These are phyloP conservation scores for Mythimna pallens DNA, from an alignment of 2,888 invertebrate species.

Conservation along the genomic window DNA sequence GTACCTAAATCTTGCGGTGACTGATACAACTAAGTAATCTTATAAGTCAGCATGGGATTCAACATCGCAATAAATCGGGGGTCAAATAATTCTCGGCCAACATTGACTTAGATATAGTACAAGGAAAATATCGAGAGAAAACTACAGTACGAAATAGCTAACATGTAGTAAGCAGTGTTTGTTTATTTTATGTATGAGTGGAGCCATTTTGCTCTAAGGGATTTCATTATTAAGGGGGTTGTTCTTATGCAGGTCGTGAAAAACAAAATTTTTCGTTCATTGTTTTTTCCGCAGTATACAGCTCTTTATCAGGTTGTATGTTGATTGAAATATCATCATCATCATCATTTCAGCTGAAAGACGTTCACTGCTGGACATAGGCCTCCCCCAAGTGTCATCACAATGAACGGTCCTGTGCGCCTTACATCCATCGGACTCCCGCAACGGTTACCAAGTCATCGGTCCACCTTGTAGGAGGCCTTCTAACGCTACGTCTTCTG, in stretches of 20 bases:
- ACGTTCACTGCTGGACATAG: too few relatives aligned
- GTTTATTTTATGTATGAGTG: slow-evolving; percentile 7
- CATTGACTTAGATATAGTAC: background rate
- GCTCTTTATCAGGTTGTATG: too few relatives aligned
- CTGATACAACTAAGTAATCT: slow-evolving; percentile 18
- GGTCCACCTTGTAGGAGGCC: too few relatives aligned
- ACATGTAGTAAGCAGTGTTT: slow-evolving; percentile 1
- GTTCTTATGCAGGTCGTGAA: background rate
- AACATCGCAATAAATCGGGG: slow-evolving; percentile 25
- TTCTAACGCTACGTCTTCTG: too few relatives aligned
- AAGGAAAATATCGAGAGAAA: slow-evolving; percentile 30
- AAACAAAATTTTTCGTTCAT: background rate
- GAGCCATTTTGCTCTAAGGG: background rate
- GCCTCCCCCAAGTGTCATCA: too few relatives aligned
- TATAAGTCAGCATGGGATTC: slow-evolving; percentile 22
- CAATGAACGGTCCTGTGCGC: too few relatives aligned
- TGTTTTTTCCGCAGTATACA: background rate
- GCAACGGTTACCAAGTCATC: too few relatives aligned
- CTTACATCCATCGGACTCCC: too few relatives aligned
- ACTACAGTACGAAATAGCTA: slow-evolving; percentile 1
- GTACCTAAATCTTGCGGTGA: slow-evolving; percentile 1
- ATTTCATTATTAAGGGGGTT: background rate
- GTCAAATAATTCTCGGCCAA: slow-evolving; percentile 23
- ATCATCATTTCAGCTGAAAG: too few relatives aligned
- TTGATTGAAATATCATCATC: too few relatives aligned